Evolutionary conservation across 2,113 vertebrate genomes (phyloP).

Genomic region (Rhinogobius similis): DNA sequence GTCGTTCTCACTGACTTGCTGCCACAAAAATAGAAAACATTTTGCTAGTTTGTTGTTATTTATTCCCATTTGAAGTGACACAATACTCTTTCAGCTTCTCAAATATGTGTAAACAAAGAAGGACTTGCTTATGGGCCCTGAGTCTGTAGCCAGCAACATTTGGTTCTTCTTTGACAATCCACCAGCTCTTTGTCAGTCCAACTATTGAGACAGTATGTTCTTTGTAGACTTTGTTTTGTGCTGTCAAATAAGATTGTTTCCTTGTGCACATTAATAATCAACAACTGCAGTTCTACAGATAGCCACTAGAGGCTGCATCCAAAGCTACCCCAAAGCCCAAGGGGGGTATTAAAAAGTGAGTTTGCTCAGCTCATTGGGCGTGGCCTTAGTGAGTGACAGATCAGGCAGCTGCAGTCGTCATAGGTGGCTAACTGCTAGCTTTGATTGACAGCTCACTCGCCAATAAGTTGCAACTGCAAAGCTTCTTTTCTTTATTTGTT

Average conservation of each 20-base stretch:
- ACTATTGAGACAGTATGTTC: no score
- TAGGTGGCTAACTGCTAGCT: slow-evolving; percentile 13
- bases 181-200: no score
- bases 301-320: background rate
- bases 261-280: background rate
- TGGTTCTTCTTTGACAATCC: no score
- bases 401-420: slow-evolving; percentile 9
- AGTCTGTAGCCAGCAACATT: no score
- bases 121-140: no score
- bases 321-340: slow-evolving; percentile 3
- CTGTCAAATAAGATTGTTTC: background rate
- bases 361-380: slow-evolving; percentile 8
- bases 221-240: no score
- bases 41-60: background rate
- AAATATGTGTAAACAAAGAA: no score
- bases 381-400: slow-evolving; percentile 10
- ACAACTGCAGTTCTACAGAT: background rate
- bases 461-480: background rate
- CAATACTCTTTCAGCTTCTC: no score
- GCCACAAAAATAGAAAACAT: no score
- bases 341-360: slow-evolving; percentile 6
- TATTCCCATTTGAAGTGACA: no score
- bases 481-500: background rate
- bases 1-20: no score
- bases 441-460: slow-evolving; percentile 8